phyloP scores from a whole-genome alignment of 2,113 vertebrate genomes.

The Daphoenositta chrysoptera region DNA sequence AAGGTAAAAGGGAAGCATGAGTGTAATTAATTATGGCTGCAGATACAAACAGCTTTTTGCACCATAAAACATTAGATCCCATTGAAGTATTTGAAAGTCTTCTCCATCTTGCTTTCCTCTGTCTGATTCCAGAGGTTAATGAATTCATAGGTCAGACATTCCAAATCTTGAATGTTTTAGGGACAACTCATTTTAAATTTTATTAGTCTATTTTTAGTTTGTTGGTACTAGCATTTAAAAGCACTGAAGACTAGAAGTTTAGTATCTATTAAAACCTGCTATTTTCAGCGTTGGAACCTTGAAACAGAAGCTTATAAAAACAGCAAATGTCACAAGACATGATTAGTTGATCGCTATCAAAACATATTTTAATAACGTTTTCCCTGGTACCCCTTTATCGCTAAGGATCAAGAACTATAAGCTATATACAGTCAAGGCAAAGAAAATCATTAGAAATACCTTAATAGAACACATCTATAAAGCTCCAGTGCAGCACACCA shows the following conservation, averaged over 20 bases:
- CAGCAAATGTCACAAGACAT: neutral
- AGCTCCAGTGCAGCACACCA: neutral
- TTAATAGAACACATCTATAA: neutral
- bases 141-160: neutral
- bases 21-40: neutral
- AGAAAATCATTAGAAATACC: neutral
- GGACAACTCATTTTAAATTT: neutral
- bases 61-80: neutral
- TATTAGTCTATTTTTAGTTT: neutral
- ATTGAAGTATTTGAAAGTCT: neutral
- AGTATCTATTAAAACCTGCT: neutral
- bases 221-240: neutral
- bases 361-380: neutral
- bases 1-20: neutral
- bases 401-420: neutral
- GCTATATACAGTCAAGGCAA: neutral
- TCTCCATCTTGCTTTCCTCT: neutral
- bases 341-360: neutral
- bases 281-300: neutral
- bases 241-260: neutral
- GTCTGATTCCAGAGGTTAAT: neutral
- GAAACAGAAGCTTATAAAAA: neutral
- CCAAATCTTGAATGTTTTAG: neutral
- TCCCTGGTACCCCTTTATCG: neutral
- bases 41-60: neutral